Conservation (phyloP, 2,113 vertebrate species). For the Hydropotes inermis region DNA sequence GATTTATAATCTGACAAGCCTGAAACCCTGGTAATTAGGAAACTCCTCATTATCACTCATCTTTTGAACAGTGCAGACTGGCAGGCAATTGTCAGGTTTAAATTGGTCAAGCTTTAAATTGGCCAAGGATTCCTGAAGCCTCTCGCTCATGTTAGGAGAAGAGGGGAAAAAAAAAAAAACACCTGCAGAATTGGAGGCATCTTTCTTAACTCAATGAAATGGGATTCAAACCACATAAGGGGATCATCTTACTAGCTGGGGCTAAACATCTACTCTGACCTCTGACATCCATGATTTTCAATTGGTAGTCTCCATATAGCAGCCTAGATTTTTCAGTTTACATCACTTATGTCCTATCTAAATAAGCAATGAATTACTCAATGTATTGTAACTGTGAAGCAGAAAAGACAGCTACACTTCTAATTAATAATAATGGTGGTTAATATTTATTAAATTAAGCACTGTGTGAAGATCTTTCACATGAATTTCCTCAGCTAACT, state of each 20-base stretch:
- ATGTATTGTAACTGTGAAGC: neutral
- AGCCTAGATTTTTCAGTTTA: neutral
- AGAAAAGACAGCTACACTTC: neutral
- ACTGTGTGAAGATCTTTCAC: neutral
- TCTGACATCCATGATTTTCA: neutral
- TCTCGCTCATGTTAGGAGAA: neutral
- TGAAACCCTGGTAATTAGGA: slow-evolving; percentile 38
- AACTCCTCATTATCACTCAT: slow-evolving; percentile 53
- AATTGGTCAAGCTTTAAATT: slow-evolving; percentile 38
- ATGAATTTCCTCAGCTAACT: neutral
- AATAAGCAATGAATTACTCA: neutral
- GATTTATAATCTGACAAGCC: slow-evolving; percentile 48
- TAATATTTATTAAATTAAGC: neutral
- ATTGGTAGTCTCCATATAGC: neutral
- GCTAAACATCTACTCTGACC: neutral
- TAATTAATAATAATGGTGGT: neutral
- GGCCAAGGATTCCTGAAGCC: neutral
- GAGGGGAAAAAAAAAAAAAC: neutral
- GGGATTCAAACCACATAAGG: neutral
- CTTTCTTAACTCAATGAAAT: neutral
- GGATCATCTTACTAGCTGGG: neutral
- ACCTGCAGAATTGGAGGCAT: neutral
- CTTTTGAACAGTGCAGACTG: slow-evolving; percentile 32
- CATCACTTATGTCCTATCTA: neutral
- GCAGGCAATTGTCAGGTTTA: slow-evolving; percentile 40